Base-by-base conservation (phyloP, 2,113 vertebrate genomes). In the Recurvirostra avosetta region DNA sequence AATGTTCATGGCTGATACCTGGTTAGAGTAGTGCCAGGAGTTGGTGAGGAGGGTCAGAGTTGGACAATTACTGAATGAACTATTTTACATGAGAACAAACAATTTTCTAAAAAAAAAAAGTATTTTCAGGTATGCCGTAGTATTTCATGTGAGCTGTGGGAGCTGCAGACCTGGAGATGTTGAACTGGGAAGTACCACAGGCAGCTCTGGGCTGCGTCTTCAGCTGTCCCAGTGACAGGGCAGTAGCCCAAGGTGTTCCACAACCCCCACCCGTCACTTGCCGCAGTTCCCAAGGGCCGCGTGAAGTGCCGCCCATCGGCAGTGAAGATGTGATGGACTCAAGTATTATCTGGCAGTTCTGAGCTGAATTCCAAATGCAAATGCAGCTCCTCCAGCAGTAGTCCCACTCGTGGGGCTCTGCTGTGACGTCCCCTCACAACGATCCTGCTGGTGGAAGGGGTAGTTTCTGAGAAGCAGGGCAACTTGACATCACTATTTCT, bases 251-350 rank as follows among this genome's bases (percentile, higher is more conserved):
- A 16, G 59, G 30, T 2, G 2, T 55, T 73, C 36, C 30, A 81
- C 19, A 90, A 2, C 25, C 6, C 26, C 9, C 5, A 4, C 1
- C 6, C 11, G 1, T 50, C 36, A 7, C 30, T 66, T 90, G 32
- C 59, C 5, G 2, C n/a, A 45, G 58, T 49, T 84, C 16, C 19
- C 15, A 12, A 36, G 26, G 21, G 17, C 25, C 53, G 43, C 1
- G 0, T 55, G 11, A n/a, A n/a, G n/a, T n/a, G n/a, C n/a, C n/a
- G 74, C 90, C 26, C 32, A 8, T 32, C 1, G 0, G 18, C 38
- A 67, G 22, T 29, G 30, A 49, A 66, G 59, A 49, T 38, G 17
- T 25, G 14, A 78, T 29, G 0, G 0, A 36, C 32, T 79, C 29
- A 70, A 18, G 14, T 73, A 75, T 53, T 53, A 41, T 3, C 67